Conservation (phyloP, 2,113 vertebrate species). For the Gavialis gangeticus region DNA sequence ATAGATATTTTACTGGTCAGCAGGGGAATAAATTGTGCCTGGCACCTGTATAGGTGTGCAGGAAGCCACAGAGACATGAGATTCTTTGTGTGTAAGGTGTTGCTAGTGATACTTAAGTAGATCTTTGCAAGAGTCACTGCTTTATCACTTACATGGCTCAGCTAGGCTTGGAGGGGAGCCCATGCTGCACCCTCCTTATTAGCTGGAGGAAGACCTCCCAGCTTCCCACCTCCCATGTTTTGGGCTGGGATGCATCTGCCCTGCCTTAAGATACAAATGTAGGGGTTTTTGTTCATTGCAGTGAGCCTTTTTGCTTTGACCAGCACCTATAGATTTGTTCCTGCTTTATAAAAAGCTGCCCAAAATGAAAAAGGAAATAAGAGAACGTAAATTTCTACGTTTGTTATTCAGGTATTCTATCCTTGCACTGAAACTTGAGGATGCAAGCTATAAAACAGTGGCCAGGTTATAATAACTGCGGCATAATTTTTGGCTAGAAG, state of each 20-base stretch:
- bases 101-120: neutral
- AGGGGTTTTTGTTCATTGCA: neutral
- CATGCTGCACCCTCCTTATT: neutral
- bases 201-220: neutral
- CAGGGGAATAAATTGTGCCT: neutral
- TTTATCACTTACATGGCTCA: neutral
- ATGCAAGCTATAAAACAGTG: neutral
- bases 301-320: neutral
- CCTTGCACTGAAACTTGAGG: neutral
- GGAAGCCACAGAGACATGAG: neutral
- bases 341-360: neutral
- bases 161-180: neutral
- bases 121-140: neutral
- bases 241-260: accelerated
- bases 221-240: neutral
- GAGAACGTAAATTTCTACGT: neutral
- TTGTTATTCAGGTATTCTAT: neutral
- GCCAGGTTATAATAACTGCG: neutral
- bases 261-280: neutral
- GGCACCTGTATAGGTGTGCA: neutral
- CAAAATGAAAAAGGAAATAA: neutral
- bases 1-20: too few relatives aligned
- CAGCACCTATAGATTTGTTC: neutral
- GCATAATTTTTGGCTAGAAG: neutral
- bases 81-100: accelerated